Percentiles rank a stretch among this genome's conserved stretches.
These are phyloP conservation scores for Folsomia candida DNA, from an alignment of 2,888 invertebrate genomes.

Conservation along the genomic window DNA sequence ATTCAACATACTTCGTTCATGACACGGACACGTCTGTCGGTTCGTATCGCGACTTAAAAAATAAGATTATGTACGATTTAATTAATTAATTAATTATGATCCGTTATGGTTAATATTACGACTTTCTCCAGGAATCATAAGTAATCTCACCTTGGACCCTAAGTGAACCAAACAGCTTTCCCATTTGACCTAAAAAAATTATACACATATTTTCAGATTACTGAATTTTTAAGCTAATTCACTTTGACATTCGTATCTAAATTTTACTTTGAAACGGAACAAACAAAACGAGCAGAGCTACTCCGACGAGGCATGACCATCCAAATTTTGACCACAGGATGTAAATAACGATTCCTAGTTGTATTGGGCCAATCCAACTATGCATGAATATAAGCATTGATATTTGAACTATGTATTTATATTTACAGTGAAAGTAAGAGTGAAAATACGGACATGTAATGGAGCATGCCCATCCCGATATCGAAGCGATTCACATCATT, in stretches of 20 bases:
- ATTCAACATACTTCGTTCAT: constrained; percentile 76
- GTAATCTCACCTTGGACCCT: too few relatives aligned
- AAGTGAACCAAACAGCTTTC: constrained; percentile 56
- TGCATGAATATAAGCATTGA: constrained; percentile 51
- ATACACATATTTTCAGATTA: not conserved
- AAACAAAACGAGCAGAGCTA: constrained; percentile 72
- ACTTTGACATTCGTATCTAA: too few relatives aligned
- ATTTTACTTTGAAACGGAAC: constrained; percentile 75
- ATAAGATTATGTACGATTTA: too few relatives aligned
- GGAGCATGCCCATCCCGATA: constrained; percentile 79
- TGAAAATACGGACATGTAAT: constrained; percentile 70
- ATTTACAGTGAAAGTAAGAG: too few relatives aligned
- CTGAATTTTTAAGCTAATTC: too few relatives aligned
- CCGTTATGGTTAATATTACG: too few relatives aligned
- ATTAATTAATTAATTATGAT: too few relatives aligned
- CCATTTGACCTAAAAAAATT: constrained; percentile 54
- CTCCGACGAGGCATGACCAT: constrained; percentile 71
- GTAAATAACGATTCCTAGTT: constrained; percentile 74
- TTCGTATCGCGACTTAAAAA: constrained; percentile 79
- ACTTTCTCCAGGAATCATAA: too few relatives aligned
- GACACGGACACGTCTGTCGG: constrained; percentile 83
- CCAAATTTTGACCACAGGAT: constrained; percentile 76
- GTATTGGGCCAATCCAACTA: constrained; percentile 79
- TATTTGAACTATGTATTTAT: not conserved
- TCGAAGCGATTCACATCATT: constrained; percentile 91